Evolutionary conservation across 2,888 invertebrate species (phyloP).

Genomic region (Hirtodrosophila cameraria): DNA sequence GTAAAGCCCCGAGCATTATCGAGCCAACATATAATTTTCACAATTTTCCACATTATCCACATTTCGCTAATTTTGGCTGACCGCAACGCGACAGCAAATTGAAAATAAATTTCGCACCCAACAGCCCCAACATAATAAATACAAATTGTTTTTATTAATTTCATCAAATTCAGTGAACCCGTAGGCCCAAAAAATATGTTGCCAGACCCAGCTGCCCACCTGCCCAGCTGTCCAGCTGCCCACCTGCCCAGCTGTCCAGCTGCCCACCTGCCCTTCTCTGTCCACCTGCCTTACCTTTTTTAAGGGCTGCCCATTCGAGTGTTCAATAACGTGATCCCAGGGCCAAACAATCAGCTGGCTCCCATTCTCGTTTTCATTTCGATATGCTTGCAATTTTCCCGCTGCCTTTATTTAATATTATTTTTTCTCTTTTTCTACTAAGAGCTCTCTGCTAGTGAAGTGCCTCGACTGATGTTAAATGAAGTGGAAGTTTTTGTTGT

Average conservation of each 20-base stretch:
- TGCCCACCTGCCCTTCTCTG: constrained; percentile 49
- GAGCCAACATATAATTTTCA: neutral
- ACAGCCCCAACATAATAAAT: constrained; percentile 40
- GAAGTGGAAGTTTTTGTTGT: constrained; percentile 58
- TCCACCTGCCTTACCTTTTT: constrained; percentile 21
- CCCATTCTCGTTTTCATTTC: constrained; percentile 23
- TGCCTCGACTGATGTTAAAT: constrained; percentile 48
- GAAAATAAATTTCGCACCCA: constrained; percentile 63
- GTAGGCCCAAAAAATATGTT: constrained; percentile 43
- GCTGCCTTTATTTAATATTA: constrained; percentile 4
- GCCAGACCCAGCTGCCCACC: constrained; percentile 43
- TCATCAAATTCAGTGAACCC: constrained; percentile 65
- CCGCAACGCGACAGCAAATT: constrained; percentile 58
- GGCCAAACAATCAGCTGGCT: constrained; percentile 13
- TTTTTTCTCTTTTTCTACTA: constrained; percentile 1
- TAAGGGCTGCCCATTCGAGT: constrained; percentile 49
- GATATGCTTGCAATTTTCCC: constrained; percentile 37
- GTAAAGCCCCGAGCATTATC: neutral
- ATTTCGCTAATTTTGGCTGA: constrained; percentile 34
- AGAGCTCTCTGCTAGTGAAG: constrained; percentile 21
- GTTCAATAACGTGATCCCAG: constrained; percentile 59
- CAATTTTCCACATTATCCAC: neutral
- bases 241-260: neutral
- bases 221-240: constrained; percentile 15
- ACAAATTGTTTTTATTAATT: constrained; percentile 75